Conservation (phyloP, 1,140 invertebrate genomes). For the Drosophila malerkotliana region DNA sequence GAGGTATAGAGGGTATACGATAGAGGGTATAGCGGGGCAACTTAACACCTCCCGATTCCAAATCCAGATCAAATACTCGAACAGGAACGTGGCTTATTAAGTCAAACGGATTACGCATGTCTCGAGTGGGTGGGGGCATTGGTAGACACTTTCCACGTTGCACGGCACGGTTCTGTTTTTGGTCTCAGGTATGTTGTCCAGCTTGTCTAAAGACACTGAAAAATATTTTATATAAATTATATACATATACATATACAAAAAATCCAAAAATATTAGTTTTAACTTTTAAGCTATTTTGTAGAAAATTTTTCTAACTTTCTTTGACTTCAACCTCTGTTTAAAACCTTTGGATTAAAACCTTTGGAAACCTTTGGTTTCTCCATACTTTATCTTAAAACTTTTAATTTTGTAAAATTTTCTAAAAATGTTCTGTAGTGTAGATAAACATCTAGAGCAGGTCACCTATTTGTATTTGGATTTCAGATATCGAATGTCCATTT, state of each 20-base stretch:
- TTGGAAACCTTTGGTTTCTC: no score
- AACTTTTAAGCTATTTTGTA: no score
- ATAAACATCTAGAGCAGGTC: conserved; percentile 54
- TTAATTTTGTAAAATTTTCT: background rate
- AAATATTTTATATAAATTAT: no score
- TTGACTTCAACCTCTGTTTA: no score
- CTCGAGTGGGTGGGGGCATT: background rate
- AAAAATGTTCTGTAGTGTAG: conserved; percentile 14
- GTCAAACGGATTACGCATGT: conserved; percentile 69
- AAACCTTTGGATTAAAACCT: no score
- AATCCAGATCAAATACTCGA: conserved; percentile 45
- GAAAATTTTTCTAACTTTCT: no score
- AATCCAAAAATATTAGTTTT: no score
- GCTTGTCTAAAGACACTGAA: no score
- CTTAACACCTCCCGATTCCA: conserved; percentile 35
- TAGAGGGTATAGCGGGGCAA: background rate
- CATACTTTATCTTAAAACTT: background rate
- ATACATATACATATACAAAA: no score
- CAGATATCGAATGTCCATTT: conserved; percentile 37
- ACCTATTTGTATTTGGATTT: conserved; percentile 47
- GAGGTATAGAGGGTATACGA: background rate
- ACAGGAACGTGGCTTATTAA: conserved; percentile 74
- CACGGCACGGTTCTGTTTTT: conserved; percentile 2
- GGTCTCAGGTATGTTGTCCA: background rate
- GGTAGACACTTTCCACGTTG: conserved; percentile 15